phyloP scores from a whole-genome alignment of 2,113 vertebrate genomes.

The Bambusicola thoracicus region DNA sequence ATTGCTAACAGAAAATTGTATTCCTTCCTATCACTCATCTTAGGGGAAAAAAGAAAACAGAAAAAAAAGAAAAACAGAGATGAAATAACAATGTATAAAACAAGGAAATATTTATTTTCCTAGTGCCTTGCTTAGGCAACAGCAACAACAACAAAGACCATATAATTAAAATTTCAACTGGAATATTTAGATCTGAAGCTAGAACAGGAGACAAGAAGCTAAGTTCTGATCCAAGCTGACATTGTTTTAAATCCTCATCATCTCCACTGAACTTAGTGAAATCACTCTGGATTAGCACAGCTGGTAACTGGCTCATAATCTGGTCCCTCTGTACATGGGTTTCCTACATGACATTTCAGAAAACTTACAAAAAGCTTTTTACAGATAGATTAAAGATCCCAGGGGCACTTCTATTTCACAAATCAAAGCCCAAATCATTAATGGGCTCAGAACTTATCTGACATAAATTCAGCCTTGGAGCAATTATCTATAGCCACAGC shows the following conservation, averaged over 20 bases:
- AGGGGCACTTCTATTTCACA: not conserved
- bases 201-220: conserved; percentile 2
- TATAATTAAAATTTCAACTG: conserved; percentile 22
- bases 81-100: conserved; percentile 41
- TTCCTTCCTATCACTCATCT: conserved; percentile 44
- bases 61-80: not conserved
- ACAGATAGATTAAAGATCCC: not conserved
- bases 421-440: not conserved
- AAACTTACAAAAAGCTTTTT: conserved; percentile 18
- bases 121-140: not conserved
- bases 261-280: not conserved
- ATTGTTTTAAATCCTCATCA: not conserved
- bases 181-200: conserved; percentile 28
- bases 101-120: conserved; percentile 44
- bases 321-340: not conserved
- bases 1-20: conserved; percentile 65
- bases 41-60: not conserved
- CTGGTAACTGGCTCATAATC: conserved; percentile 14
- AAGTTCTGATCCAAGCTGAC: not conserved
- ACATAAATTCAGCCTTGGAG: not conserved
- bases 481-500: not conserved
- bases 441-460: not conserved
- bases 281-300: conserved; percentile 18
- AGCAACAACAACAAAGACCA: not conserved
- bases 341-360: not conserved